Evolutionary conservation across 2,797 vertebrate genomes (phyloP), one percentile per base, ranked within the genome.

Genomic region (Hoplostethus atlanticus): DNA sequence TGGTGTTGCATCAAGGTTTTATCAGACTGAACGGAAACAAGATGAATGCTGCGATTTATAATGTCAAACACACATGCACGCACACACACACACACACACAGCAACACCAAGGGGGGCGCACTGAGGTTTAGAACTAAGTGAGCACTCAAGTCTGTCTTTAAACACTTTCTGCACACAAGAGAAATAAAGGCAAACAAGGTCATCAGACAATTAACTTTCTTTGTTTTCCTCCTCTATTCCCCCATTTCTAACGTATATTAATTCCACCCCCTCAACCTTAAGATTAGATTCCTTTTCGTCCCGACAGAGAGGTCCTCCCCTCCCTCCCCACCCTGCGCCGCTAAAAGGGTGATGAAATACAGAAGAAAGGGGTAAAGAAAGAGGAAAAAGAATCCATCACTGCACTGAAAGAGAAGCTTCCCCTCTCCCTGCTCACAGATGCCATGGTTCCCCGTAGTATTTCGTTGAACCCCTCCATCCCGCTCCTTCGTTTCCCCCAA

Each of bases 121-220:
- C 28, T 31, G 8, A 17, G 17, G 59, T 73, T 65, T 21, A 31
- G 10, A 69, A 66, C 3, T n/a, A 40, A 77, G 57, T 50, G 31
- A 72, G 48, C 17, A 55, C 52, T 1, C 11, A 58, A 47, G 25
- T 77, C 60, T 7, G 6, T 48, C 61, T 71, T 76, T 47, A 76
- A 79, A 66, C 63, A 51, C 60, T 38, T 75, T 61, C 40, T 75
- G 64, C 31, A 50, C n/a, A 60, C 47, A 51, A 80, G 73, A 77
- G 68, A 84, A 71, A 67, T 72, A 79, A 87, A 86, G 74, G 55
- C 78, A 85, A 89, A 86, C 88, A 91, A 91, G 87, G 89, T 91
- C 85, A 79, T 47, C 42, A 59, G 53, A 84, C 80, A 86, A 83
- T 87, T 85, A 86, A 81, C 79, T 88, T 73, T 77, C 79, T 87